Evolutionary conservation across 2,888 invertebrate genomes (phyloP).

Genomic region (Parapristionchus giblindavisi): DNA sequence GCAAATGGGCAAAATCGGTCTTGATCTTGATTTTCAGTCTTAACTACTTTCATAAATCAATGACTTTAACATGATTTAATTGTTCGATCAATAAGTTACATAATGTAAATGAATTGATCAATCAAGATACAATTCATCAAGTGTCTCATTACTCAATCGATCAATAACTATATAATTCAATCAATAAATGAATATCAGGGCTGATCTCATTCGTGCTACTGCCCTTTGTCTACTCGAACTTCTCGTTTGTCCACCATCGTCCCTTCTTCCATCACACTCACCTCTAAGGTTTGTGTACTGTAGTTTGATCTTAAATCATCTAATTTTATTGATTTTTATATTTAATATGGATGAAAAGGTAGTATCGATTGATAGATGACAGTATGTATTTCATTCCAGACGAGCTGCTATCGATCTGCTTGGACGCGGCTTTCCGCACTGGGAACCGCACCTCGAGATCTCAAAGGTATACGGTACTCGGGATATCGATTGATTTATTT

Average conservation of each 20-base stretch:
- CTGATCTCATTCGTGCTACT: constrained; percentile 64
- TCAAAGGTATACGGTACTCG: constrained; percentile 80
- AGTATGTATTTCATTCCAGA: constrained; percentile 69
- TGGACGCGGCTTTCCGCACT: constrained; percentile 86
- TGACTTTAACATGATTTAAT: too few relatives aligned
- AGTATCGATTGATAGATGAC: too few relatives aligned
- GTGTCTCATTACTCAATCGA: constrained; percentile 83
- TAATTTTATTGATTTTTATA: too few relatives aligned
- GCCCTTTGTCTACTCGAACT: constrained; percentile 89
- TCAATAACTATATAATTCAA: not conserved
- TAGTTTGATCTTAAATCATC: too few relatives aligned
- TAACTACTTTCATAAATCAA: too few relatives aligned
- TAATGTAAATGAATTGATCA: constrained; percentile 74
- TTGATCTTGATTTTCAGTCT: too few relatives aligned
- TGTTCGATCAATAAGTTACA: too few relatives aligned
- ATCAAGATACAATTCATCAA: constrained; percentile 84
- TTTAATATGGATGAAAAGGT: too few relatives aligned
- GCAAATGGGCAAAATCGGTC: too few relatives aligned
- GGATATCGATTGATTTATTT: not conserved
- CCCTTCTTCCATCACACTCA: constrained; percentile 87
- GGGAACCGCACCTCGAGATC: constrained; percentile 96
- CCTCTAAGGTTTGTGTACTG: constrained; percentile 78
- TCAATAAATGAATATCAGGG: constrained; percentile 40
- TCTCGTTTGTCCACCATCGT: constrained; percentile 84
- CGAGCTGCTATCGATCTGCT: constrained; percentile 96